Evolutionary conservation across 2,797 vertebrate genomes (phyloP).

Genomic region (Microctenopoma lineatum): DNA sequence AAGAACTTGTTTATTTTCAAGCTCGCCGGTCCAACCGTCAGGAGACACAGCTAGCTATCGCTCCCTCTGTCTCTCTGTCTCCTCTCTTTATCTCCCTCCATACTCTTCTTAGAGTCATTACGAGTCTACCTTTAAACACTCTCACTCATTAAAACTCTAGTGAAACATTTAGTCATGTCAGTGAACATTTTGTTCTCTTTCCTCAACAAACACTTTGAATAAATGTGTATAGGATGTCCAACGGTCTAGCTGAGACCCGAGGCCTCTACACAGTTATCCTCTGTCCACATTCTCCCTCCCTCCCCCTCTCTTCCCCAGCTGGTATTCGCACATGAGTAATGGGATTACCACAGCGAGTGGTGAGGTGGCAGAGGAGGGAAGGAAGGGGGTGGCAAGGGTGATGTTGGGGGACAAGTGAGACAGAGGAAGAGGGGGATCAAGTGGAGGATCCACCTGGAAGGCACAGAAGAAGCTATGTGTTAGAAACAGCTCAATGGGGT

Average conservation of each 20-base stretch:
- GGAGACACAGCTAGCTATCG: constrained; percentile 71
- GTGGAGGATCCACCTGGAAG: constrained; percentile 49
- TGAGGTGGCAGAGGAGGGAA: constrained; percentile 65
- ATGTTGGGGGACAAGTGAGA: constrained; percentile 67
- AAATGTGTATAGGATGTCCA: constrained; percentile 29
- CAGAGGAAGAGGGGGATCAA: constrained; percentile 63
- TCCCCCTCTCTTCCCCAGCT: constrained; percentile 75
- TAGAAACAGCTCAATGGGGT: neutral
- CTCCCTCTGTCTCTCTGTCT: constrained; percentile 55
- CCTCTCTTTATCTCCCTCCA: constrained; percentile 5
- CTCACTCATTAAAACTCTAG: constrained; percentile 17
- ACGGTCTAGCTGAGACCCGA: constrained; percentile 51
- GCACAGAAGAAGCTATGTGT: constrained; percentile 12
- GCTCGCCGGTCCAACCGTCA: constrained; percentile 82
- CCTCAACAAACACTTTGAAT: constrained; percentile 16
- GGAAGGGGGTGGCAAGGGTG: constrained; percentile 50
- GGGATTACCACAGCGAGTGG: constrained; percentile 84
- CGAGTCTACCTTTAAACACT: constrained; percentile 13
- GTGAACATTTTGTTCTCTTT: constrained; percentile 27
- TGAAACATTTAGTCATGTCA: constrained; percentile 35
- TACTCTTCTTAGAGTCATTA: constrained; percentile 8
- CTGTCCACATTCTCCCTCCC: constrained; percentile 72
- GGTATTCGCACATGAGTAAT: constrained; percentile 86
- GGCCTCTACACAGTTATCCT: constrained; percentile 71
- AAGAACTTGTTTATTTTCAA: constrained; percentile 88